Conservation (phyloP, 2,113 vertebrate species). For the Macrotus californicus region DNA sequence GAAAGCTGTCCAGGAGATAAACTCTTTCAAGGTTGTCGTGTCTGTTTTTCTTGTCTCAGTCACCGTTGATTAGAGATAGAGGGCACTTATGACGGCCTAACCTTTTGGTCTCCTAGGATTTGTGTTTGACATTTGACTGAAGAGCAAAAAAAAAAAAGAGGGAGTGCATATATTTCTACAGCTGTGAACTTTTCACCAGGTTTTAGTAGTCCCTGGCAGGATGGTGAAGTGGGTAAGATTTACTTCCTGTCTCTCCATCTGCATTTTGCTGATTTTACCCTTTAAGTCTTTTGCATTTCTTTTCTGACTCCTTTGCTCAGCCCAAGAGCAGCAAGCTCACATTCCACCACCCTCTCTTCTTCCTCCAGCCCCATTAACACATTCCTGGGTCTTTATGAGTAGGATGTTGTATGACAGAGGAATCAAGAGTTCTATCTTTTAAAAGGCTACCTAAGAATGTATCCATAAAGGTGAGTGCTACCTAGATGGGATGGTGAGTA, state of each 20-base stretch:
- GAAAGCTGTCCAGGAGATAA: not conserved
- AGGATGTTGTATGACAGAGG: not conserved
- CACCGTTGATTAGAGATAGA: slow-evolving; percentile 14
- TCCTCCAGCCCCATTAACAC: not conserved
- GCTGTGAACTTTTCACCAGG: not conserved
- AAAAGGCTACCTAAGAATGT: not conserved
- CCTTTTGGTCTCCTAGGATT: not conserved
- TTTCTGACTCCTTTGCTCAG: not conserved
- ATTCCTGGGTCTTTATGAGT: not conserved
- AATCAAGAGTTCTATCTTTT: not conserved
- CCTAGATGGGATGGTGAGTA: not conserved
- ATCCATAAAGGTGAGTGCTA: not conserved
- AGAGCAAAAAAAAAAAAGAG: not conserved
- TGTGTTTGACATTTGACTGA: not conserved
- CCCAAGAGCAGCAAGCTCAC: not conserved
- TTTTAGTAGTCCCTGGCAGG: not conserved
- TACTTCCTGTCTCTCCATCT: not conserved
- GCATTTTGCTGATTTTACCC: not conserved
- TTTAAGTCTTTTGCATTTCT: not conserved
- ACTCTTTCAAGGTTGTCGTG: not conserved
- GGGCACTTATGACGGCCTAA: not conserved
- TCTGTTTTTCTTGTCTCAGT: slow-evolving; percentile 31
- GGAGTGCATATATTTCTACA: not conserved
- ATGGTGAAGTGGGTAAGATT: not conserved
- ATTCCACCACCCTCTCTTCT: not conserved